phyloP scores from a whole-genome alignment of 2,797 vertebrate genomes.

The Pipistrellus nathusii region DNA sequence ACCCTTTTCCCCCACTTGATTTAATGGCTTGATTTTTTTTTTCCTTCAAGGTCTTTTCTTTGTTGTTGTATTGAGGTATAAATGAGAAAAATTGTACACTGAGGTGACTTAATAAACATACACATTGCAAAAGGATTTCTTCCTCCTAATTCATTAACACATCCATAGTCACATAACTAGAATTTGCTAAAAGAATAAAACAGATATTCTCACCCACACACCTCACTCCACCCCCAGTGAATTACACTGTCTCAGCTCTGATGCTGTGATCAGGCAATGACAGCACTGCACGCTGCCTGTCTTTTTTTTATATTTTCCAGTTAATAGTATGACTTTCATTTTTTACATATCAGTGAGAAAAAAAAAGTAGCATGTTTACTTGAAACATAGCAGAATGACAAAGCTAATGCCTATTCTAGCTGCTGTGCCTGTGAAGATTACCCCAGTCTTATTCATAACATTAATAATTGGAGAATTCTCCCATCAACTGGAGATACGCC shows the following conservation, averaged over 20 bases:
- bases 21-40: not conserved
- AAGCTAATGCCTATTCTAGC: not conserved
- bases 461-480: conserved; percentile 47
- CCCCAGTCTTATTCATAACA: not conserved
- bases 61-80: not conserved
- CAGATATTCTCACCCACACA: not conserved
- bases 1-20: not conserved
- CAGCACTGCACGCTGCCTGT: not conserved
- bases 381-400: conserved; percentile 21
- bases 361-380: conserved; percentile 22
- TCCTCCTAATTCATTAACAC: not conserved
- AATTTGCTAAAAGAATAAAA: conserved; percentile 15
- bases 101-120: not conserved
- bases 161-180: not conserved
- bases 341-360: not conserved
- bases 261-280: not conserved
- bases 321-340: conserved; percentile 11
- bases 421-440: conserved; percentile 34
- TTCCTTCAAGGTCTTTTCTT: not conserved
- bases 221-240: not conserved
- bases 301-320: not conserved
- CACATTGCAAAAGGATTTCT: not conserved
- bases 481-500: conserved; percentile 28
- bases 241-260: not conserved
- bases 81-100: not conserved